Conservation (phyloP, 2,888 invertebrate species). For the Escarpia spicata region DNA sequence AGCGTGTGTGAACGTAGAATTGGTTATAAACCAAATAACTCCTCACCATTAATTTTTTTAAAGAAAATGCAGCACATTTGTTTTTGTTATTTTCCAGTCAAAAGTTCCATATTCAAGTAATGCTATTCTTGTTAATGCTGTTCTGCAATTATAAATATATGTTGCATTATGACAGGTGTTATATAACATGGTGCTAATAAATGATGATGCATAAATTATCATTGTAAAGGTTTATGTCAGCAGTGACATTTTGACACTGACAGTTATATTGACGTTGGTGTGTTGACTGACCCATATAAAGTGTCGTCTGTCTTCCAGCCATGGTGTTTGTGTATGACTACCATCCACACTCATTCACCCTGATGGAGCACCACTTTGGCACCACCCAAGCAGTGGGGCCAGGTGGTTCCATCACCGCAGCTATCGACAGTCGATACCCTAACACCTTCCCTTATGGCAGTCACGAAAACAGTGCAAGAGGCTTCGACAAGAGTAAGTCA, state of each 20-base stretch:
- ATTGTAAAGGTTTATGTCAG: background rate
- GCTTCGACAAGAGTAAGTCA: constrained; percentile 9
- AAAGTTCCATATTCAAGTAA: background rate
- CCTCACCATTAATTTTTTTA: too few species aligned
- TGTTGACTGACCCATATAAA: too few species aligned
- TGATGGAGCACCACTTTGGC: constrained; percentile 84
- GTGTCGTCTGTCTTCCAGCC: constrained; percentile 72
- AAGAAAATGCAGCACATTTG: too few species aligned
- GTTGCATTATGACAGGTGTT: too few species aligned
- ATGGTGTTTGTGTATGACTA: constrained; percentile 96
- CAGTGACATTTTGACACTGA: background rate
- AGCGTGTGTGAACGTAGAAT: too few species aligned
- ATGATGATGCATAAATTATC: background rate
- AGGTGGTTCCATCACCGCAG: background rate
- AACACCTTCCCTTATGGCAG: constrained; percentile 17
- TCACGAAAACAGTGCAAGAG: background rate
- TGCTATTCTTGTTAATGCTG: background rate
- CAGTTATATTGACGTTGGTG: background rate
- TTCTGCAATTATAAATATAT: too few species aligned
- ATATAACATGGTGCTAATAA: too few species aligned
- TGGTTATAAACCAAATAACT: too few species aligned
- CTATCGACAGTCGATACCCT: background rate
- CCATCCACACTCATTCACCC: constrained; percentile 88
- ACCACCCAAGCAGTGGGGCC: constrained; percentile 24
- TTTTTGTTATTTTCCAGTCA: background rate